Percentiles rank a stretch among this genome's conserved stretches.
Conservation (phyloP, 2,888 invertebrate species). For the Oligia latruncula region DNA sequence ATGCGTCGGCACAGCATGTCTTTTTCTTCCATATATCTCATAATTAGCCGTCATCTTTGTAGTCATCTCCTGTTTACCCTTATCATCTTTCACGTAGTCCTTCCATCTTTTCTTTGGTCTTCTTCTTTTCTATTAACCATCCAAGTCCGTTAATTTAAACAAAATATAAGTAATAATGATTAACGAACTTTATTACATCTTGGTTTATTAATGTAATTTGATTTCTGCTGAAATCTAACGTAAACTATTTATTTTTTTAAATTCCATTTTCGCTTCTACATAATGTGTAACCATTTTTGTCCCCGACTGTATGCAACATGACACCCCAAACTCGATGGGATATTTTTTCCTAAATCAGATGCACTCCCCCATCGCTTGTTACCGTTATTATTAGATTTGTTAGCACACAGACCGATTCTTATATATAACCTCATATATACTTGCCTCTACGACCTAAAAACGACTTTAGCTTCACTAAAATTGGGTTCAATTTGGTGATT, state of each 20-base stretch:
- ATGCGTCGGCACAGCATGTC: neutral
- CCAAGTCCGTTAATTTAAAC: neutral
- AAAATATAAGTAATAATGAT: neutral
- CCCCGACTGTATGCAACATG: slow-evolving; percentile 71
- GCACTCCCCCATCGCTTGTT: slow-evolving; percentile 83
- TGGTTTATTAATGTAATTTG: too few relatives aligned
- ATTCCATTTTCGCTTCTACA: neutral
- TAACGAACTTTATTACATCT: too few relatives aligned
- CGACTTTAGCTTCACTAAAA: neutral
- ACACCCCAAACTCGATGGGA: slow-evolving; percentile 74
- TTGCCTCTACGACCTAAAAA: slow-evolving; percentile 18
- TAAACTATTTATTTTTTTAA: neutral
- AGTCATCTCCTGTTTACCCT: neutral
- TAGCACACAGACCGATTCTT: slow-evolving; percentile 72
- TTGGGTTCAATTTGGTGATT: neutral
- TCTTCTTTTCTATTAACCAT: neutral
- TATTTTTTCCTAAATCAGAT: slow-evolving; percentile 81
- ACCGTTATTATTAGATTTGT: slow-evolving; percentile 84
- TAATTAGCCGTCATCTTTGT: neutral
- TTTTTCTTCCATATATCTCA: neutral
- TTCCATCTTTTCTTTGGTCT: neutral
- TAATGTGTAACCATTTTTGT: neutral
- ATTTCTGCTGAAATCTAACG: neutral
- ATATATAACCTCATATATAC: slow-evolving; percentile 59
- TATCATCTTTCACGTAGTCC: neutral